phyloP scores from a whole-genome alignment of 1,140 invertebrate genomes.

The Antheraea pernyi region DNA sequence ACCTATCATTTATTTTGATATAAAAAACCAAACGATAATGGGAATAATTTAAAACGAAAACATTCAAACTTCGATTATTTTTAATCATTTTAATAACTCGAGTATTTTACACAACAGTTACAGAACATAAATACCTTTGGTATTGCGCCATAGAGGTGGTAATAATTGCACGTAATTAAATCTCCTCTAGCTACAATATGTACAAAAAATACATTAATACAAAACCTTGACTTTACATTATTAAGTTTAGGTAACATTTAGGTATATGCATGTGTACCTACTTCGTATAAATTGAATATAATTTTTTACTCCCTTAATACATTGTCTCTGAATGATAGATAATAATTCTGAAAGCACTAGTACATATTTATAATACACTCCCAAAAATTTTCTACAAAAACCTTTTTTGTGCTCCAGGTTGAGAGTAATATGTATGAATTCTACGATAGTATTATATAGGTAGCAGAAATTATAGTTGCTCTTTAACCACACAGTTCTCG shows the following conservation, averaged over 20 bases:
- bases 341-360: neutral
- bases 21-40: too few species aligned
- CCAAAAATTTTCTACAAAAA: neutral
- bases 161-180: conserved; percentile 70
- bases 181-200: conserved; percentile 67
- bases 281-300: conserved; percentile 7
- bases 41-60: conserved; percentile 14
- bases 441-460: neutral
- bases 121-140: conserved; percentile 71
- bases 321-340: neutral
- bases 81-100: conserved; percentile 65
- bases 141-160: conserved; percentile 58
- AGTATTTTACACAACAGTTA: conserved; percentile 75
- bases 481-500: neutral
- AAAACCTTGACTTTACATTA: conserved; percentile 47
- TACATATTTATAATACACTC: neutral
- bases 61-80: conserved; percentile 9
- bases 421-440: neutral
- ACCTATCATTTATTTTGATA: too few species aligned
- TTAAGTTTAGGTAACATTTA: conserved; percentile 46
- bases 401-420: neutral
- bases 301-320: neutral
- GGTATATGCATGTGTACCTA: conserved; percentile 23
- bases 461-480: neutral
- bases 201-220: conserved; percentile 65